Evolutionary conservation across 2,797 vertebrate species (phyloP), one percentile per base, ranked within the genome.

Genomic region (Okamejei kenojei): DNA sequence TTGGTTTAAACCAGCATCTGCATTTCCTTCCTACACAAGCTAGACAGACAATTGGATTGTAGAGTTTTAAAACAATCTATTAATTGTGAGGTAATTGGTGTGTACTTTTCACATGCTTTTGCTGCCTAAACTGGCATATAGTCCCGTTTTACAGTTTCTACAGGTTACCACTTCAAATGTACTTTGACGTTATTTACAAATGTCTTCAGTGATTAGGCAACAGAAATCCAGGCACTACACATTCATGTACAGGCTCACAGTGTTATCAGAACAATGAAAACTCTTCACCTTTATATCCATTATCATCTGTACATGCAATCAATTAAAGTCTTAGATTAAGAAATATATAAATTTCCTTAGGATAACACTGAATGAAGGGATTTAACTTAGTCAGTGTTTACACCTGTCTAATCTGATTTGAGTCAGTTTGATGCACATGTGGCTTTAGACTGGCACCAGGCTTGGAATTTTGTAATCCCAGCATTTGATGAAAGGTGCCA

Each of bases 351-450:
- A 26, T 91, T 74, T 91, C 23, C 38, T 74, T 54, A 32, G 73
- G 90, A 54, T 54, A 13, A 74, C 26, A 91, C 32, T 88, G 61
- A 88, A 74, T 91, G 71, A 91, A 68, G 71, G 71, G 90, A 91
- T 91, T 91, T 91, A 38, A 38, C 35, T 68, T 88, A 21, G 84
- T 68, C 29, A 35, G 61, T 88, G 58, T 17, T 88, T 88, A 65
- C 84, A 88, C 84, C 84, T 88, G 84, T 91, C 90, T 74, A 91
- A 91, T 38, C 90, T 91, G 65, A 91, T 91, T 21, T 74, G 90
- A 74, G 71, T 91, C 90, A 91, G 84, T 65, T 68, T 88, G 84
- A 88, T 88, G 84, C 61, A 68, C 84, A 88, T n/a, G 68, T 88
- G 61, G 84, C 61, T 88, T 88, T 88, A 88, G 84, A 88, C 84